phyloP scores from a whole-genome alignment of 2,888 invertebrate species.

The Leptopilina syphax region DNA sequence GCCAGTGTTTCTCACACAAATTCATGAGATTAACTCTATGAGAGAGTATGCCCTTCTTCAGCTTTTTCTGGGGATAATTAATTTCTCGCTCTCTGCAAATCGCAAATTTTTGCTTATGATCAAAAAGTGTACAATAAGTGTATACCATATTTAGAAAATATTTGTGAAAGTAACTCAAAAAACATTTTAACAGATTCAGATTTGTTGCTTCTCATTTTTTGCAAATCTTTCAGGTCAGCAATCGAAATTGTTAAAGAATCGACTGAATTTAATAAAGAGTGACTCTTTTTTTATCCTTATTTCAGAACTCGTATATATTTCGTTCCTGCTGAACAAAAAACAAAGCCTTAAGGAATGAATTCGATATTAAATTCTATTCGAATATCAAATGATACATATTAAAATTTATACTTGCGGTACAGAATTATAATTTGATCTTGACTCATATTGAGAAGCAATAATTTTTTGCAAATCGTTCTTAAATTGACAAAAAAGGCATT shows the following conservation, averaged over 20 bases:
- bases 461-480: neutral
- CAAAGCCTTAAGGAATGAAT: neutral
- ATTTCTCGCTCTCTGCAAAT: conserved; percentile 31
- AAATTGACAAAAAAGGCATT: neutral
- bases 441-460: too few species aligned
- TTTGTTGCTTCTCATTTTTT: too few species aligned
- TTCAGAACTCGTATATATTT: neutral
- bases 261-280: neutral
- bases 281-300: neutral
- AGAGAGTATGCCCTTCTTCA: conserved; percentile 25
- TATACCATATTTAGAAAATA: neutral
- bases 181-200: too few species aligned
- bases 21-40: conserved; percentile 21
- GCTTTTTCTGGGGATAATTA: conserved; percentile 11
- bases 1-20: conserved; percentile 27
- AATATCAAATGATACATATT: too few species aligned
- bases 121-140: neutral
- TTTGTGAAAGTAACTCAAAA: too few species aligned
- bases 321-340: neutral
- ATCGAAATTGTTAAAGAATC: conserved; percentile 33
- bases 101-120: neutral
- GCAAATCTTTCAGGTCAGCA: neutral
- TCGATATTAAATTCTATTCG: too few species aligned
- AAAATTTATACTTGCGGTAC: neutral
- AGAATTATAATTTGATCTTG: neutral